Conservation (phyloP, 2,888 invertebrate species). For the Trichogramma evanescens region DNA sequence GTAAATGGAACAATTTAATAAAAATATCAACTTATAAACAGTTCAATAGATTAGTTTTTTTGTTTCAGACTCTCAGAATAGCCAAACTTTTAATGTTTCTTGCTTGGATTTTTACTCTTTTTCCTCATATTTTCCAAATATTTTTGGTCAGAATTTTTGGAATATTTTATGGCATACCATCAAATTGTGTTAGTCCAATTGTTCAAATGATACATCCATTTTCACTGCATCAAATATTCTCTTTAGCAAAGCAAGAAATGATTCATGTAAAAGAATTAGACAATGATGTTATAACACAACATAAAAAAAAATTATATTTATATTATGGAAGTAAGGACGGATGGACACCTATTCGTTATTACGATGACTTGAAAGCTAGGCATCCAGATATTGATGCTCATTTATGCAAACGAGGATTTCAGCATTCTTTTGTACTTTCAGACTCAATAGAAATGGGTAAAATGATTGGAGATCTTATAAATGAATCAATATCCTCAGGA, state of each 20-base stretch:
- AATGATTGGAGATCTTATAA: constrained; percentile 37
- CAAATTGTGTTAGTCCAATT: constrained; percentile 49
- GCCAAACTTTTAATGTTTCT: constrained; percentile 48
- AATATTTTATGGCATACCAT: constrained; percentile 50
- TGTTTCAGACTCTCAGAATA: constrained; percentile 46
- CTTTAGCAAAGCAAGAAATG: constrained; percentile 75
- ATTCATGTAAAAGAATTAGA: constrained; percentile 64
- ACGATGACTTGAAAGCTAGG: constrained; percentile 56
- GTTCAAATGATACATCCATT: constrained; percentile 55
- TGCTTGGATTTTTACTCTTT: constrained; percentile 49
- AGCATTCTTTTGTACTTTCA: constrained; percentile 77
- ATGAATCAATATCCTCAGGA: constrained; percentile 26
- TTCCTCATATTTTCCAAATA: constrained; percentile 53
- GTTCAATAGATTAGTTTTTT: constrained; percentile 5
- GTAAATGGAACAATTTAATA: constrained; percentile 26
- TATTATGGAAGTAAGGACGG: constrained; percentile 74
- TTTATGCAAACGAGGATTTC: constrained; percentile 55
- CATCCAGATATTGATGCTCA: constrained; percentile 58
- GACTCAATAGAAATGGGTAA: constrained; percentile 54
- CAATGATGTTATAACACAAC: constrained; percentile 52
- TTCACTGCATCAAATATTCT: constrained; percentile 60
- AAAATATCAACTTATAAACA: constrained; percentile 6
- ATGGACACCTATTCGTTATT: constrained; percentile 76
- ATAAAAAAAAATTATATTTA: constrained; percentile 63
- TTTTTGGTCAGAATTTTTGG: constrained; percentile 55